These are phyloP conservation scores for Tinamus major DNA, from an alignment of 2,797 vertebrate genomes.

Conservation along the genomic window DNA sequence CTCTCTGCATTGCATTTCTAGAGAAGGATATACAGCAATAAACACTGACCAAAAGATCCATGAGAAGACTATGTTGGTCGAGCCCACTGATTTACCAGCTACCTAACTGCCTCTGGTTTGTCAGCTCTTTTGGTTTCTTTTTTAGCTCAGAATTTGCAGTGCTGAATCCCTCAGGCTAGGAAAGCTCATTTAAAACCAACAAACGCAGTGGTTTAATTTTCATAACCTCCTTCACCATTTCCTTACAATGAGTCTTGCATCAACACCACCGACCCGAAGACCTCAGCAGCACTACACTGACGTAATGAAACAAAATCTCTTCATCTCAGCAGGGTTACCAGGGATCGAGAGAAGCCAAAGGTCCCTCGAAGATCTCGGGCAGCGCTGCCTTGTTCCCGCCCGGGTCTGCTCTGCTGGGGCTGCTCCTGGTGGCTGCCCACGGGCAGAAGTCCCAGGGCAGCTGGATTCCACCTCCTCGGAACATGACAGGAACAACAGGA, in stretches of 20 bases:
- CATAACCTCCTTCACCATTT: background rate
- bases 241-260: background rate
- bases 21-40: background rate
- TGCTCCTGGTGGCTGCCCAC: background rate
- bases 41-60: background rate
- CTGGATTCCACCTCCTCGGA: background rate
- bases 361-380: too few relatives aligned
- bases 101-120: background rate
- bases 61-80: background rate
- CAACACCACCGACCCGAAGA: background rate
- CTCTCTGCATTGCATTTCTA: background rate
- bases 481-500: background rate
- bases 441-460: background rate
- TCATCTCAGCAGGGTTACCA: background rate
- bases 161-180: background rate
- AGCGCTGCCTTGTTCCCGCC: background rate
- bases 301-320: background rate
- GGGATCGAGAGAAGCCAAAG: background rate
- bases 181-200: background rate
- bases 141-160: background rate
- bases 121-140: background rate
- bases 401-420: fast-evolving
- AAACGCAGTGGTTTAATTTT: background rate
- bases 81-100: background rate
- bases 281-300: background rate